These are phyloP conservation scores for Ciconia stormi DNA, from an alignment of 2,113 vertebrate genomes.

Conservation along the genomic window DNA sequence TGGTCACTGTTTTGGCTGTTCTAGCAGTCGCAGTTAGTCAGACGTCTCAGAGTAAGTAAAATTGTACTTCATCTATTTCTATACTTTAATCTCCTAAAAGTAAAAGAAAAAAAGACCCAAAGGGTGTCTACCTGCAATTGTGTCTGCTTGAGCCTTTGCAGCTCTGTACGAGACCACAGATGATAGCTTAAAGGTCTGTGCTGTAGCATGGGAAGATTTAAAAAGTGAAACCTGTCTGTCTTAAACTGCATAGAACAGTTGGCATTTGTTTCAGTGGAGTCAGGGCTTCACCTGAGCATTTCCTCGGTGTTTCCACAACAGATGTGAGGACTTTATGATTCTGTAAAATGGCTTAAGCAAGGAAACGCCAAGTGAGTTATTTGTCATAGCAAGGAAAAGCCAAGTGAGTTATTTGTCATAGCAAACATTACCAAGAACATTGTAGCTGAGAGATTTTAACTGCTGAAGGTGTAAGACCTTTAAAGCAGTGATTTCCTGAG, in stretches of 20 bases:
- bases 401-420: background rate
- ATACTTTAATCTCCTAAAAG: background rate
- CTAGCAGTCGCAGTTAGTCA: slow-evolving; percentile 4
- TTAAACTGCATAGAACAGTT: background rate
- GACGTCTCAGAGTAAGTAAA: slow-evolving; percentile 69
- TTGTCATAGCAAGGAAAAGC: background rate
- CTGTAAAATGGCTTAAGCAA: background rate
- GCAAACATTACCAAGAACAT: background rate
- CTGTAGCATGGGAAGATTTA: background rate
- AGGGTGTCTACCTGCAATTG: background rate
- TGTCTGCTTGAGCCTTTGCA: background rate
- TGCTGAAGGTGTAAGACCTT: background rate
- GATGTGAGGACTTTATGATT: background rate
- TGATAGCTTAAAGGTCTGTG: background rate
- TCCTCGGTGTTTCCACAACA: background rate
- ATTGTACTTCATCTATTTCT: background rate
- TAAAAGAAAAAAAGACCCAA: background rate
- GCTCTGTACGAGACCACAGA: background rate
- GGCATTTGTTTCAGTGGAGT: background rate
- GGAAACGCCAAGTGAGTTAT: background rate
- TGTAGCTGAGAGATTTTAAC: background rate
- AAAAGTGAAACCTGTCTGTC: background rate
- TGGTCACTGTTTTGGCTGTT: background rate
- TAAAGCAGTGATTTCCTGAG: background rate
- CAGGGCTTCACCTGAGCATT: background rate